Conservation (phyloP, 2,888 invertebrate genomes). For the Pristionchus maxplancki region DNA sequence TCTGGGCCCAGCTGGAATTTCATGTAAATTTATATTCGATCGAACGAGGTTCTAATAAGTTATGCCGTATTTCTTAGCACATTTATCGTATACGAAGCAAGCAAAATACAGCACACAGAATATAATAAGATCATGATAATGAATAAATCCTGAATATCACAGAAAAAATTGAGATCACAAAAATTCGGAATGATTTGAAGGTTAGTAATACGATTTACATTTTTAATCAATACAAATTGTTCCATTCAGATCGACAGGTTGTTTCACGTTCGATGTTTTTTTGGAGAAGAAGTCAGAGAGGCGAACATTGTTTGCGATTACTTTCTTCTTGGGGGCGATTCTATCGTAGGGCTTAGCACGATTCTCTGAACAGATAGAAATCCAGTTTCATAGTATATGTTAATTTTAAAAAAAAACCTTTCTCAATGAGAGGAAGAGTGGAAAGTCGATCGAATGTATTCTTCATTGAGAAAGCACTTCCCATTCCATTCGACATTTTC, state of each 20-base stretch:
- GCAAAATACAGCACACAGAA: background rate
- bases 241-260: background rate
- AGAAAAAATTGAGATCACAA: background rate
- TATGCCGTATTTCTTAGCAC: background rate
- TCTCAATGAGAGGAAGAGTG: conserved; percentile 7
- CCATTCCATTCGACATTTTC: conserved; percentile 49
- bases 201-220: background rate
- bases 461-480: conserved; percentile 42
- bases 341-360: background rate
- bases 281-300: conserved; percentile 31
- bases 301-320: background rate
- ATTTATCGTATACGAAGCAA: background rate
- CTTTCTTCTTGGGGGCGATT: background rate
- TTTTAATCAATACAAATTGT: conserved; percentile 29
- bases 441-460: conserved; percentile 45
- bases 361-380: conserved; percentile 35
- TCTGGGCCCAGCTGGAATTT: no score
- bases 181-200: background rate
- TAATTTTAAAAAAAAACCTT: background rate
- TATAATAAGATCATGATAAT: background rate
- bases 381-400: background rate
- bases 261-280: background rate
- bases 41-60: background rate
- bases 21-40: background rate
- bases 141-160: background rate